Evolutionary conservation across 2,888 invertebrate species (phyloP).

Genomic region (Leptinotarsa juncta): DNA sequence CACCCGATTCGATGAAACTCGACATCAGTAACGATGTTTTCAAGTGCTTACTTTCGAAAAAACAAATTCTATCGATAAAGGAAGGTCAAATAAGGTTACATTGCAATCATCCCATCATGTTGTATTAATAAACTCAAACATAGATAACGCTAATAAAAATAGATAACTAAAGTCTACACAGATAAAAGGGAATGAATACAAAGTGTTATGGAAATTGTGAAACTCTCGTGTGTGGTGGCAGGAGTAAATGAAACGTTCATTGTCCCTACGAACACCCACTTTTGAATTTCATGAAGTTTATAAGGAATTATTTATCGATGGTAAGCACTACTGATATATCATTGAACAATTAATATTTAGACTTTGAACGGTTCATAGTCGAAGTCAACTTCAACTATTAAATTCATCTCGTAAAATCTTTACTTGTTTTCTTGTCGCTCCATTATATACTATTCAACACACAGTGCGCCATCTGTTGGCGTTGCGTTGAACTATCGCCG

Average conservation of each 20-base stretch:
- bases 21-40: constrained; percentile 17
- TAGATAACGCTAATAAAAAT: constrained; percentile 37
- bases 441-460: not conserved
- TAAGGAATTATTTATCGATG: not conserved
- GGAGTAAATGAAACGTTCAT: not conserved
- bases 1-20: not conserved
- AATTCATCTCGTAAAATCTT: not conserved
- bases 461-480: constrained; percentile 9
- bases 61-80: constrained; percentile 35
- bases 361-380: too few relatives aligned
- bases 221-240: constrained; percentile 5
- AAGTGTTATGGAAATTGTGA: constrained; percentile 25
- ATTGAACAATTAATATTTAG: not conserved
- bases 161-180: constrained; percentile 33
- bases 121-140: constrained; percentile 37
- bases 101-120: constrained; percentile 30
- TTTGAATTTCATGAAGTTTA: too few relatives aligned
- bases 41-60: constrained; percentile 20
- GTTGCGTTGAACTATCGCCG: not conserved
- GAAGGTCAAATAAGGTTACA: constrained; percentile 40
- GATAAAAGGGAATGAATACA: constrained; percentile 24
- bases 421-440: too few relatives aligned
- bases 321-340: not conserved
- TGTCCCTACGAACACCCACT: not conserved
- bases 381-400: not conserved